Percentiles rank a stretch among this genome's conserved stretches.
Evolutionary conservation across 1,140 invertebrate genomes (phyloP).

Genomic region (Bursaphelenchus mucronatus): DNA sequence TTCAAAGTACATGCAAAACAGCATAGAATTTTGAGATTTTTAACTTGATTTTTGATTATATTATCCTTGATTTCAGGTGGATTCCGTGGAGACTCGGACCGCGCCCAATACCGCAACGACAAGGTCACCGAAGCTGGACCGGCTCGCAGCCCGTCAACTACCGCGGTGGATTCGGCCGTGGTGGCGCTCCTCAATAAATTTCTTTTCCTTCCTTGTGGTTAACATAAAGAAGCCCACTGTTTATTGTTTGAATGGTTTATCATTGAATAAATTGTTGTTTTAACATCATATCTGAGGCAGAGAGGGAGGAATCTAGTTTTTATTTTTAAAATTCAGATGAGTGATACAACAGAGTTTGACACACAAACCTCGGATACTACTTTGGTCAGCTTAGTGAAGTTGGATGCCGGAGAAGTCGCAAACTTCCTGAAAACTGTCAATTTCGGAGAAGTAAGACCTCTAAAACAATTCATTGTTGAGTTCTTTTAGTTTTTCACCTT

Average conservation of each 20-base stretch:
- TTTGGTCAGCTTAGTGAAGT: no score
- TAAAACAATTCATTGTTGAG: slow-evolving; percentile 15
- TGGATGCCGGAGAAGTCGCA: no score
- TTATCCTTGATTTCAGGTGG: slow-evolving; percentile 31
- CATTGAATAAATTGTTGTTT: no score
- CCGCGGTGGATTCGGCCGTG: slow-evolving; percentile 59
- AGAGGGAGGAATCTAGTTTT: neutral
- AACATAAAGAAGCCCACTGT: slow-evolving; percentile 21
- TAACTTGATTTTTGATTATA: neutral
- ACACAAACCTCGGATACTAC: no score
- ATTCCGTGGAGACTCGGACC: slow-evolving; percentile 41
- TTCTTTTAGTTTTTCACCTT: slow-evolving; percentile 5
- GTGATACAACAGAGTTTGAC: no score
- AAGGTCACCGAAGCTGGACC: slow-evolving; percentile 57
- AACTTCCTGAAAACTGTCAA: no score
- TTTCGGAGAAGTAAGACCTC: neutral
- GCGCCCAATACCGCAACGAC: slow-evolving; percentile 50
- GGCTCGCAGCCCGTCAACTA: slow-evolving; percentile 50
- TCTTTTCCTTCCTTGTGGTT: slow-evolving; percentile 1
- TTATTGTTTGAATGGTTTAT: slow-evolving; percentile 14
- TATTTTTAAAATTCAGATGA: slow-evolving; percentile 2
- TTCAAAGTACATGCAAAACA: neutral
- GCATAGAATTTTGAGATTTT: neutral
- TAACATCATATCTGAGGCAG: no score
- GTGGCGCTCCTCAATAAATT: slow-evolving; percentile 31